Evolutionary conservation across 2,797 vertebrate species (phyloP).

Genomic region (Pitangus sulphuratus): DNA sequence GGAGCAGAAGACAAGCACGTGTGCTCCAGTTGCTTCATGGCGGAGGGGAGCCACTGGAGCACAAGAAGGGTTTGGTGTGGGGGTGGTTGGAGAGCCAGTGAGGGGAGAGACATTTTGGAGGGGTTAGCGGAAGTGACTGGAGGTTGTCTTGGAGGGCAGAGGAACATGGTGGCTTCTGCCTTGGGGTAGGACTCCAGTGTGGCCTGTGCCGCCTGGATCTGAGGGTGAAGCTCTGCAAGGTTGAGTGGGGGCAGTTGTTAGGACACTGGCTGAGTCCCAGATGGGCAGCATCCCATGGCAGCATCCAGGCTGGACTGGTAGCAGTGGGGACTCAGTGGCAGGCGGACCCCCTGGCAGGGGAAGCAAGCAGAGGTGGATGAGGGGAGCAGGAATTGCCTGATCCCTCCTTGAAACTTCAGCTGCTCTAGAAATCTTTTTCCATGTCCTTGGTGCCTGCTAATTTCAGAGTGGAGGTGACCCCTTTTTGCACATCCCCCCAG

Average conservation of each 20-base stretch:
- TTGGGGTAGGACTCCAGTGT: background rate
- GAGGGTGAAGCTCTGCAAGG: background rate
- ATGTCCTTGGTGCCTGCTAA: constrained; percentile 52
- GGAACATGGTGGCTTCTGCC: background rate
- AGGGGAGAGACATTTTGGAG: accelerated
- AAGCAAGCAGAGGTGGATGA: background rate
- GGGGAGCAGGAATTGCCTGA: background rate
- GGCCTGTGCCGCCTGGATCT: background rate
- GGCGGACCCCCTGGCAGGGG: background rate
- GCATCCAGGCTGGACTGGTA: background rate
- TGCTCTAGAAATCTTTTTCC: constrained; percentile 42
- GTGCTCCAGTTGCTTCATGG: background rate
- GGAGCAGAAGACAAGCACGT: background rate
- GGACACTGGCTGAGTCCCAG: background rate
- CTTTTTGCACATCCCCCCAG: background rate
- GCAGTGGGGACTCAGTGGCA: accelerated
- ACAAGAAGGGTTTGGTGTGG: background rate
- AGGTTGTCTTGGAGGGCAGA: background rate
- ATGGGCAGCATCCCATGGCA: background rate
- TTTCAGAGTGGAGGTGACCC: constrained; percentile 54
- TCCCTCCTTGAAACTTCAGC: background rate
- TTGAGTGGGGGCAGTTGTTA: background rate
- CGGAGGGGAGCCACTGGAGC: background rate
- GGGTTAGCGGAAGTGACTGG: accelerated
- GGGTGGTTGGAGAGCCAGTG: background rate